A percentile compares a stretch with the other conserved stretches of the same genome.
These are phyloP conservation scores for Ditula angustiorana DNA, from an alignment of 2,888 invertebrate genomes.

Conservation along the genomic window DNA sequence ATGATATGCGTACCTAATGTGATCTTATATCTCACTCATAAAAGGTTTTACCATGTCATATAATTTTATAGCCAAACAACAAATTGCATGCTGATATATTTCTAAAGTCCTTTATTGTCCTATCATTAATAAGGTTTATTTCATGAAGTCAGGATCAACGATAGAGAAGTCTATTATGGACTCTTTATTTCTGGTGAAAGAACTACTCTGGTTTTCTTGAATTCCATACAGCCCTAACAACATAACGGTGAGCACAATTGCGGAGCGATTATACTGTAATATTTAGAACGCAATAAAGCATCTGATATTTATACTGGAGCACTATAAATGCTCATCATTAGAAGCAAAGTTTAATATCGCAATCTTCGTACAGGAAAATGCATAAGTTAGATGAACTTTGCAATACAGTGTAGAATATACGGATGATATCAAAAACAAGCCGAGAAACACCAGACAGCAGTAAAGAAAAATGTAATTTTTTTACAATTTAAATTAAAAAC, in stretches of 20 bases:
- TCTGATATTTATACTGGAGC: slow-evolving; percentile 11
- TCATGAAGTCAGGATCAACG: not conserved
- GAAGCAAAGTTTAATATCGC: slow-evolving; percentile 14
- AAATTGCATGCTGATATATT: too few relatives aligned
- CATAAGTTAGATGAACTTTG: not conserved
- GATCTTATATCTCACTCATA: too few relatives aligned
- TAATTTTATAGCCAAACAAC: too few relatives aligned
- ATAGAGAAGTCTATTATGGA: too few relatives aligned
- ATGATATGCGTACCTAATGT: too few relatives aligned
- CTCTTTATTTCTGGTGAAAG: not conserved
- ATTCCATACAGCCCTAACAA: not conserved
- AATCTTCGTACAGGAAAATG: slow-evolving; percentile 9
- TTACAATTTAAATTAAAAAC: too few relatives aligned
- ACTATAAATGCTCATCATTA: slow-evolving; percentile 32
- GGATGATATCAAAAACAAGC: too few relatives aligned
- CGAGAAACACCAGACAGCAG: not conserved
- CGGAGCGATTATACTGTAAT: not conserved
- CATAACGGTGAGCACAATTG: slow-evolving; percentile 5
- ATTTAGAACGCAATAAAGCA: slow-evolving; percentile 18
- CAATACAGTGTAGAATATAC: slow-evolving; percentile 9
- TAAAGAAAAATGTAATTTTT: too few relatives aligned
- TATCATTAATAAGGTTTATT: too few relatives aligned
- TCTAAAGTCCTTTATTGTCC: too few relatives aligned
- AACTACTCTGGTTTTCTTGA: not conserved
- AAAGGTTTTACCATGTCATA: too few relatives aligned